phyloP scores from a whole-genome alignment of 2,113 vertebrate species.

The Talpa occidentalis region DNA sequence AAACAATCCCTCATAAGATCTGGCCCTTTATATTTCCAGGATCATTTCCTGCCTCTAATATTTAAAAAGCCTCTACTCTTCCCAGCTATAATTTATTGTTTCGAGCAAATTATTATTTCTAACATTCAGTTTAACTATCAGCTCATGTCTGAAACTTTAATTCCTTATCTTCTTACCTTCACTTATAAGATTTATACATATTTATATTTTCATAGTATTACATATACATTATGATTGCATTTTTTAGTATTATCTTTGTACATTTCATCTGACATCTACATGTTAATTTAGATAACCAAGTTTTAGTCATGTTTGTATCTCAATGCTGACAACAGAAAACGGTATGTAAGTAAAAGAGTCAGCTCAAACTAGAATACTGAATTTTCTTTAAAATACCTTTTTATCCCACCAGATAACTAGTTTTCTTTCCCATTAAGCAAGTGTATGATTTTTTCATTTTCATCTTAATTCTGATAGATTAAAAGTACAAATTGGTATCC shows the following conservation, averaged over 20 bases:
- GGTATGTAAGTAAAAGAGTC: not conserved
- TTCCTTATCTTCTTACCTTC: not conserved
- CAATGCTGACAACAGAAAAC: not conserved
- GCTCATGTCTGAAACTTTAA: not conserved
- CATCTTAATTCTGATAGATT: not conserved
- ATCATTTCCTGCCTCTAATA: not conserved
- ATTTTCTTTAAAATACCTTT: slow-evolving; percentile 30
- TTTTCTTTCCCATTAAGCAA: slow-evolving; percentile 10
- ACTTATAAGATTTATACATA: not conserved
- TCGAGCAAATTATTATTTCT: not conserved
- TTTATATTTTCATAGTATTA: not conserved
- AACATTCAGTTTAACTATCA: not conserved
- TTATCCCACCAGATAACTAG: not conserved
- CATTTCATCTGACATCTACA: not conserved
- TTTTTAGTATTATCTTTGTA: not conserved
- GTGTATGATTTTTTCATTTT: slow-evolving; percentile 14
- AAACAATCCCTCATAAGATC: not conserved
- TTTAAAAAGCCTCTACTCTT: not conserved
- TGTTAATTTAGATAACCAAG: not conserved
- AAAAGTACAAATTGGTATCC: not conserved
- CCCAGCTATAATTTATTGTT: not conserved
- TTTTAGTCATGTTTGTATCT: not conserved
- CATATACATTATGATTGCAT: not conserved
- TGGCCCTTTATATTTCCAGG: not conserved
- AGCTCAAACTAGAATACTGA: not conserved